phyloP scores from a whole-genome alignment of 2,888 invertebrate species.

The Epiblema foenella region DNA sequence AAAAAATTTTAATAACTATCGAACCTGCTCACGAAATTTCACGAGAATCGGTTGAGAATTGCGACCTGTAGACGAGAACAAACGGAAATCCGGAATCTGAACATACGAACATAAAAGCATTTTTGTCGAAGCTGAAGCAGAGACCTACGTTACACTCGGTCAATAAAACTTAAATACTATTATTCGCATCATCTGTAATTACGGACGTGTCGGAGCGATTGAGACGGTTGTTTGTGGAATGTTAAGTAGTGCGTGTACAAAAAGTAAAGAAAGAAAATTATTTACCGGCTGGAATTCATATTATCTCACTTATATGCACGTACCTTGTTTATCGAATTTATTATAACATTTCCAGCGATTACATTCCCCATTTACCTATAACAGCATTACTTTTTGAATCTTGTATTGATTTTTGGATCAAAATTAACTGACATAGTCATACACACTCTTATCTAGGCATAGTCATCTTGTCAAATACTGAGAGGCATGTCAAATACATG shows the following conservation, averaged over 20 bases:
- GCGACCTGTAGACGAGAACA: too few species aligned
- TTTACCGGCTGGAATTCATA: constrained; percentile 18
- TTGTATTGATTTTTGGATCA: neutral
- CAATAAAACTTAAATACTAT: neutral
- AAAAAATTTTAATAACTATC: too few species aligned
- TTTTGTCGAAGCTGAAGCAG: too few species aligned
- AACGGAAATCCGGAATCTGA: too few species aligned
- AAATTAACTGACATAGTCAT: neutral
- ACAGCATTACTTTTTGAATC: neutral
- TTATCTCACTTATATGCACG: neutral
- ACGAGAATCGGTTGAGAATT: too few species aligned
- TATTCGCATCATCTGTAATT: constrained; percentile 8
- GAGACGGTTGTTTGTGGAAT: constrained; percentile 26
- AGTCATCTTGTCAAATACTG: neutral
- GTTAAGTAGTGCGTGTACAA: constrained; percentile 13
- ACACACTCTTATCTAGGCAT: too few species aligned
- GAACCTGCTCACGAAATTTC: too few species aligned
- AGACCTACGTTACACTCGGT: too few species aligned
- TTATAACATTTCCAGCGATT: constrained; percentile 1
- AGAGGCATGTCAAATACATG: neutral
- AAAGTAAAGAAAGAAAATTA: constrained; percentile 27
- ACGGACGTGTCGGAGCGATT: constrained; percentile 14
- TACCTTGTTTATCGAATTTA: constrained; percentile 4
- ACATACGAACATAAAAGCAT: too few species aligned
- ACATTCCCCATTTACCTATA: constrained; percentile 12